Base-by-base conservation (phyloP, 2,888 invertebrate species). In the Lasioglossum zephyrum region DNA sequence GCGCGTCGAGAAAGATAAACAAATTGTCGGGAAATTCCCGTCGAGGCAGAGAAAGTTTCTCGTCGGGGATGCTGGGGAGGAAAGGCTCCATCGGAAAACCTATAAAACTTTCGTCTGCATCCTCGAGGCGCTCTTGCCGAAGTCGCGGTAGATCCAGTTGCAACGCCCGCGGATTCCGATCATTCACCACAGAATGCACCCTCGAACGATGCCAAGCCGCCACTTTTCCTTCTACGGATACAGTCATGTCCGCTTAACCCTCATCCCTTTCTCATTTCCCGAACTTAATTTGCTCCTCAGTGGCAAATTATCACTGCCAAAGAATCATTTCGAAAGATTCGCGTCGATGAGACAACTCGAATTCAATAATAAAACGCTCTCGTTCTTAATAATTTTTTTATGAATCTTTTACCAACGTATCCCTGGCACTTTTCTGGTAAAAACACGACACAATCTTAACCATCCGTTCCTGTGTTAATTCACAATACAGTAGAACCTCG, bases 1-100 rank as follows among this genome's bases (percentile, higher is more conserved):
- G 88, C 85, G 76, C 81, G 81, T 60, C 76, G 80, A 41, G 84
- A 73, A 73, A 73, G 84, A 90, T 85, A 85, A 90, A 90, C 88
- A 90, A 90, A 89, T 91, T 87, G 73, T 77, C 73, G 77, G 73
- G 44, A 77, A 81, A 63, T 31, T 82, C 66, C 79, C 79, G 1
- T 18, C 78, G 31, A 66, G 73, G 82, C 75, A 44, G 39, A 63
- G 44, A 63, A 83, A 39, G 18, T 75, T 70, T 53, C 66, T 22
- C 2, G 44, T 44, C 26, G 13, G 49, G 22, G 73, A 13, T 44
- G 22, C n/a, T 13, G 26, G 69, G 60, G 57, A 66, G n/a, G 66
- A 36, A 16, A n/a, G 70, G 70, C 22, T 44, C 26, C 72, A 11
- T 16, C 26, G 18, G 22, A 22, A 41, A 36, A 16, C 49, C 36